phyloP scores from a whole-genome alignment of 2,888 invertebrate genomes.

The Philereme vetulata region DNA sequence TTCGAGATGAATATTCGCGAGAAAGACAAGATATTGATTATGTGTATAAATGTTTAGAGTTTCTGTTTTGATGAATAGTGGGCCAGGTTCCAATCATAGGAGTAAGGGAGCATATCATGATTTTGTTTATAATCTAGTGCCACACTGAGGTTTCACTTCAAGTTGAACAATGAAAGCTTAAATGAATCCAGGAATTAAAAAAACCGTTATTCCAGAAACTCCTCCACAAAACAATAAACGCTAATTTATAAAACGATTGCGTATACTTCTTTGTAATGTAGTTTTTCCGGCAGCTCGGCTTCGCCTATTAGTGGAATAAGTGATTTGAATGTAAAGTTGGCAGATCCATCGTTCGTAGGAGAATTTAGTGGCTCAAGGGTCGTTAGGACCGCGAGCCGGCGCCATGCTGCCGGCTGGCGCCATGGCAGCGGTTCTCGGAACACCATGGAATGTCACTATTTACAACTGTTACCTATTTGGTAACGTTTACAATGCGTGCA shows the following conservation, averaged over 20 bases:
- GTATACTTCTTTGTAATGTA: conserved; percentile 34
- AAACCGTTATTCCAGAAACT: conserved; percentile 15
- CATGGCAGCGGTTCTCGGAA: conserved; percentile 71
- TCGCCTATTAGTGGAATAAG: conserved; percentile 36
- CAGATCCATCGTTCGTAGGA: conserved; percentile 43
- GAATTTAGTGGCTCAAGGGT: conserved; percentile 48
- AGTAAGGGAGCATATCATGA: background rate
- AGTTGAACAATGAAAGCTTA: background rate
- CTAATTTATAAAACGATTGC: conserved; percentile 36
- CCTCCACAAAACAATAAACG: conserved; percentile 16
- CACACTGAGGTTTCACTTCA: background rate
- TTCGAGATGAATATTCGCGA: background rate
- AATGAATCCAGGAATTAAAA: conserved; percentile 2
- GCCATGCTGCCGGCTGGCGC: conserved; percentile 70
- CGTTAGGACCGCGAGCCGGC: conserved; percentile 35
- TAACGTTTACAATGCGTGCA: conserved; percentile 75
- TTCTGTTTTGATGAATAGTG: background rate
- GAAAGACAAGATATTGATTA: background rate
- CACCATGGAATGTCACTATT: conserved; percentile 77
- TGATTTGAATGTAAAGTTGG: conserved; percentile 39
- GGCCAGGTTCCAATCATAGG: background rate
- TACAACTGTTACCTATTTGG: conserved; percentile 81
- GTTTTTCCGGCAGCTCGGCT: conserved; percentile 32
- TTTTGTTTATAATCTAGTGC: background rate
- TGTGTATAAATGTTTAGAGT: background rate